Base-by-base conservation (phyloP, 2,113 vertebrate species). In the Eulemur rufifrons region DNA sequence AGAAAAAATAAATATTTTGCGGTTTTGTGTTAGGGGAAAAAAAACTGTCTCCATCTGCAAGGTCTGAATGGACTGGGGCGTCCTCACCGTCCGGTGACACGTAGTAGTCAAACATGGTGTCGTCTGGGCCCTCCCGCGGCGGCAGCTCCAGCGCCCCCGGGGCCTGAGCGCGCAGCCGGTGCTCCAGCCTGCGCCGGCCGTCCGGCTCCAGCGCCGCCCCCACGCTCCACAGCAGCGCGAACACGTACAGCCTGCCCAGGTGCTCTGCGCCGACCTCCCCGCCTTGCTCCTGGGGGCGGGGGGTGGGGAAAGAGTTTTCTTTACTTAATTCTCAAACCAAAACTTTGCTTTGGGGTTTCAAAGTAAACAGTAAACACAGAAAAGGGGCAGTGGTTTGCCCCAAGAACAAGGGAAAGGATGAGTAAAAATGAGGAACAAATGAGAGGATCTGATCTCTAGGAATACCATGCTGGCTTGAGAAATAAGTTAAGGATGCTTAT, bases 141-240 rank as follows among this genome's bases (percentile, higher is more conserved):
- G 99, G 99, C 97, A 99, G 98, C 95, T 99, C 99, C 73, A 99
- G 98, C 47, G 90, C 85, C 87, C 99, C 95, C 6, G 39, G 76
- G 34, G 98, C 96, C 86, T 98, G 98, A 0, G 96, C 97, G 77
- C 99, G 98, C 64, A 99, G 99, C 99, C 99, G 99, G 20, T 84
- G 95, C 91, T 99, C 99, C 98, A 99, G 97, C 95, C 98, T 99
- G 80, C 93, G 97, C 66, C 99, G 98, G 96, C 99, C 99, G 0
- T 99, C 99, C 81, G 98, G 96, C 89, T 99, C 99, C 74, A 99
- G 98, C 63, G 99, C 73, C 0, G 99, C 99, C 29, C 99, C 99
- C 0, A 99, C 13, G 52, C 99, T 99, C 99, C 99, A 99, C 99
- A 99, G 99, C 50, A 99, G 98, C 18, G 99, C 99, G 83, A 99